Conservation (phyloP, 2,797 vertebrate species). For the Chelidonichthys spinosus region DNA sequence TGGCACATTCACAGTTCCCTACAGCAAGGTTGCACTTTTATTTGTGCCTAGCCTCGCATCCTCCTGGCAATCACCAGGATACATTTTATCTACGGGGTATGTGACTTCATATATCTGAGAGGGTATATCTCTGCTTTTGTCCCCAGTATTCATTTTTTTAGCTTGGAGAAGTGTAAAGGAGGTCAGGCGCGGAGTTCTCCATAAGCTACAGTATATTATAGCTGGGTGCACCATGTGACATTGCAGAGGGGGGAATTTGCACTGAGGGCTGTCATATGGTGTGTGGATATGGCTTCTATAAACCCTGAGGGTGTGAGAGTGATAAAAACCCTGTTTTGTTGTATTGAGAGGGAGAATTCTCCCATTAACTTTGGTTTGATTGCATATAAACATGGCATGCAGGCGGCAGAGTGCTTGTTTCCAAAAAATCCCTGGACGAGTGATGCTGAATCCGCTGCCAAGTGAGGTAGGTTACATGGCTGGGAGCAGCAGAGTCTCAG, state of each 20-base stretch:
- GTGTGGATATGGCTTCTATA: constrained; percentile 57
- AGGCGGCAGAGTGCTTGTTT: constrained; percentile 64
- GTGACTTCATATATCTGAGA: constrained; percentile 45
- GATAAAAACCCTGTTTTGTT: constrained; percentile 65
- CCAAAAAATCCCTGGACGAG: constrained; percentile 74
- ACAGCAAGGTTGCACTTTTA: constrained; percentile 26
- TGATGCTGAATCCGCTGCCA: constrained; percentile 56
- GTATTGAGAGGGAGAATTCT: constrained; percentile 70
- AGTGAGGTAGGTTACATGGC: constrained; percentile 74
- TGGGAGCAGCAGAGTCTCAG: constrained; percentile 48
- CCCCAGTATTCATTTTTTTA: constrained; percentile 50
- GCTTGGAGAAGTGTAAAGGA: constrained; percentile 16
- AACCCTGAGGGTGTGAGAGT: constrained; percentile 63
- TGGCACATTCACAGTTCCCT: constrained; percentile 18
- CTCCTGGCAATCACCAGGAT: constrained; percentile 31
- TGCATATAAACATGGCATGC: constrained; percentile 73
- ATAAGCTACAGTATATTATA: constrained; percentile 39
- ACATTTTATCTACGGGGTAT: constrained; percentile 41
- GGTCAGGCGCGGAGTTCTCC: not conserved
- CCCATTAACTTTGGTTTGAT: constrained; percentile 80
- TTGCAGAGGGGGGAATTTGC: constrained; percentile 45
- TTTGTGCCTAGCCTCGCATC: constrained; percentile 29
- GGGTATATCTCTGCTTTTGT: constrained; percentile 36
- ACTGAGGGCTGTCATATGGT: constrained; percentile 69
- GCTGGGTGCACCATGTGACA: constrained; percentile 44